Percentiles rank a stretch among this genome's conserved stretches.
phyloP scores from a whole-genome alignment of 2,113 vertebrate genomes.

The Illadopsis cleaveri region DNA sequence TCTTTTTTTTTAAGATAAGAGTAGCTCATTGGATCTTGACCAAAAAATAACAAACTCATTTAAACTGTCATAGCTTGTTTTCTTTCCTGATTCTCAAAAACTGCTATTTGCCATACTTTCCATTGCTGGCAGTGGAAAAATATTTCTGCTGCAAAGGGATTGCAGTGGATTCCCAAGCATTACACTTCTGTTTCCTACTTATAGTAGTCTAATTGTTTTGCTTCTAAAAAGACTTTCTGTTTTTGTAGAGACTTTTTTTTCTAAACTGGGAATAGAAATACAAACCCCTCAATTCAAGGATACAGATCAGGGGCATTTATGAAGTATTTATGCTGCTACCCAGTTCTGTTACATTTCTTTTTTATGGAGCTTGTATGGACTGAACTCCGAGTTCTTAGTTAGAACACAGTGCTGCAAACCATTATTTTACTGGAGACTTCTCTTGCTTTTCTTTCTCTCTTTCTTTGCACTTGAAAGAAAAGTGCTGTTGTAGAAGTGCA shows the following conservation, averaged over 20 bases:
- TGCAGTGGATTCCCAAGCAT: background rate
- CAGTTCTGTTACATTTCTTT: constrained; percentile 16
- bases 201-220: background rate
- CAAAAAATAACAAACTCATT: background rate
- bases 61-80: background rate
- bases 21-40: background rate
- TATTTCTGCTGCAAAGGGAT: background rate
- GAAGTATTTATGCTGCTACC: constrained; percentile 47
- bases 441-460: background rate
- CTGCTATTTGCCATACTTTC: background rate
- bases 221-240: background rate
- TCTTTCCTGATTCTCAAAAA: background rate
- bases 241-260: background rate
- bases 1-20: background rate
- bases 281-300: background rate
- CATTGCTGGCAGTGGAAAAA: constrained; percentile 36
- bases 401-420: background rate
- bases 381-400: background rate
- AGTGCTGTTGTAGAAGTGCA: background rate
- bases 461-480: constrained; percentile 1
- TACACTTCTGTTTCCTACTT: background rate
- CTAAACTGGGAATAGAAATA: background rate
- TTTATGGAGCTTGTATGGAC: background rate
- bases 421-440: background rate
- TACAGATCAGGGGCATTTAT: background rate